Evolutionary conservation across 2,888 invertebrate genomes (phyloP).

Genomic region (Bellardia bayeri): DNA sequence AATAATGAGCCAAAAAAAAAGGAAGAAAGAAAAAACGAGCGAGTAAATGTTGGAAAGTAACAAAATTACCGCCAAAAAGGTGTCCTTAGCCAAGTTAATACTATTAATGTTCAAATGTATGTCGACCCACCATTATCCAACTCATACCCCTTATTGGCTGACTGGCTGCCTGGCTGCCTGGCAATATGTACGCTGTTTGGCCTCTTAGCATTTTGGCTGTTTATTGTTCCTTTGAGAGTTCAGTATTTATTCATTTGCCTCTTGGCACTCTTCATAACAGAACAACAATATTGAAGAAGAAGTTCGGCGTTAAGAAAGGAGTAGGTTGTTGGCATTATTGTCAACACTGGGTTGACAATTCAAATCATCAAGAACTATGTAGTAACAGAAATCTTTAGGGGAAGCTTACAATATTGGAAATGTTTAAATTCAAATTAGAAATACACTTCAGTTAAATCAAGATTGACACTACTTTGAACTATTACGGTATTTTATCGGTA

Average conservation of each 20-base stretch:
- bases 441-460: background rate
- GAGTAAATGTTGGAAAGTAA: background rate
- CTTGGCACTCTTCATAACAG: conserved; percentile 44
- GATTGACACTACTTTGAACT: no score
- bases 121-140: conserved; percentile 18
- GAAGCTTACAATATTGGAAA: background rate
- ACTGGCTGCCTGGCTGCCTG: conserved; percentile 34
- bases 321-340: conserved; percentile 42
- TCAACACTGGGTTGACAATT: conserved; percentile 48
- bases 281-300: background rate
- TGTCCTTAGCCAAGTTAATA: conserved; percentile 40
- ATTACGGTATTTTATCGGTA: no score
- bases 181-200: conserved; percentile 29
- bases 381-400: background rate
- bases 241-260: conserved; percentile 50
- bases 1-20: conserved; percentile 5
- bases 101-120: conserved; percentile 29
- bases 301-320: background rate
- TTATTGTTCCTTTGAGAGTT: conserved; percentile 51
- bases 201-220: conserved; percentile 36
- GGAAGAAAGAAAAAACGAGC: background rate
- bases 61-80: background rate
- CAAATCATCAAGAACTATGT: background rate
- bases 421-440: no score
- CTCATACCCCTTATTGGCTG: conserved; percentile 30